Percentiles rank a stretch among this genome's conserved stretches.
phyloP scores from a whole-genome alignment of 2,113 vertebrate species.

The Amia ocellicauda region DNA sequence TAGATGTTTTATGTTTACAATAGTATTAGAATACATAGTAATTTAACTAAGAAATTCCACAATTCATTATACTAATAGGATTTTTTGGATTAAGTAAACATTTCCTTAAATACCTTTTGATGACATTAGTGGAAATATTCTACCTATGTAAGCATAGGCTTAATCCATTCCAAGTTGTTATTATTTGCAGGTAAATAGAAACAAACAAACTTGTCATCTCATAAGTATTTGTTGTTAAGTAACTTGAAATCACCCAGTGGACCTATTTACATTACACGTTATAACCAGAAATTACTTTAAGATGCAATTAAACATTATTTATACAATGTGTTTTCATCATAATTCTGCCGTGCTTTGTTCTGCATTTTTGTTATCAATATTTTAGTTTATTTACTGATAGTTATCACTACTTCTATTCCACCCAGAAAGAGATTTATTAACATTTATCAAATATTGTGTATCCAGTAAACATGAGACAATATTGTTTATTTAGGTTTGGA shows the following conservation, averaged over 20 bases:
- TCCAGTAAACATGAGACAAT: slow-evolving; percentile 10
- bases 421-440: slow-evolving; percentile 5
- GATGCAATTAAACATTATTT: slow-evolving; percentile 2
- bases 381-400: slow-evolving; percentile 6
- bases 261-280: slow-evolving; percentile 11
- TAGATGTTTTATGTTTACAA: too few relatives aligned
- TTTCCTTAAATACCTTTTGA: too few relatives aligned
- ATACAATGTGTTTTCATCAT: neutral
- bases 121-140: too few relatives aligned
- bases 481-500: slow-evolving; percentile 17
- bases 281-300: slow-evolving; percentile 7
- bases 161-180: slow-evolving; percentile 7
- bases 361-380: slow-evolving; percentile 11
- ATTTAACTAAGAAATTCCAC: too few relatives aligned
- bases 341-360: neutral
- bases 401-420: slow-evolving; percentile 4
- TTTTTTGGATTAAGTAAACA: too few relatives aligned
- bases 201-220: neutral
- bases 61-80: too few relatives aligned
- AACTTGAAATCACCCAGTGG: neutral
- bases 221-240: slow-evolving; percentile 17
- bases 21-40: too few relatives aligned
- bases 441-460: slow-evolving; percentile 18
- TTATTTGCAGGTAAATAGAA: slow-evolving; percentile 11
- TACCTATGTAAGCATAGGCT: neutral